Evolutionary conservation across 2,888 invertebrate species (phyloP).

Genomic region (Phytoseiulus persimilis): DNA sequence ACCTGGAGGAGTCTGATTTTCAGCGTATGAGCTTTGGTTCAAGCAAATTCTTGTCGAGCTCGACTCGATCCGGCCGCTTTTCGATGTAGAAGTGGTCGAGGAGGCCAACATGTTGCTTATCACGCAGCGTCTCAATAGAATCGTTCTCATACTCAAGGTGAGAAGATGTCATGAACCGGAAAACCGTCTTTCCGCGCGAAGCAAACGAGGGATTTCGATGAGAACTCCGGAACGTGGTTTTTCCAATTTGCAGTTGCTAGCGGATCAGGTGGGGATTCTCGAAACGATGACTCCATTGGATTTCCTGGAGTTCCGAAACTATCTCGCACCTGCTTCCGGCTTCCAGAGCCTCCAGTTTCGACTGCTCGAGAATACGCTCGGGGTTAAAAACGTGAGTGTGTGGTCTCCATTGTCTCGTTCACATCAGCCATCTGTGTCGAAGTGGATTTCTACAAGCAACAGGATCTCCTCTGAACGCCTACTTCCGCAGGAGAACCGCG

Average conservation of each 20-base stretch:
- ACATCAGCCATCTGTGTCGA: no score
- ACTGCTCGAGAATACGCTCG: slow-evolving; percentile 84
- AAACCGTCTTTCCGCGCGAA: neutral
- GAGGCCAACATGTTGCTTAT: slow-evolving; percentile 88
- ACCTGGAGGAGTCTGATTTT: slow-evolving; percentile 49
- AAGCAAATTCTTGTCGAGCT: slow-evolving; percentile 96
- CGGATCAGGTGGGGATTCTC: slow-evolving; percentile 91
- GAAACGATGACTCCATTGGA: slow-evolving; percentile 99
- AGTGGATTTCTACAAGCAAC: neutral
- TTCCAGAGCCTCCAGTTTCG: slow-evolving; percentile 96
- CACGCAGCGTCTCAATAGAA: slow-evolving; percentile 76
- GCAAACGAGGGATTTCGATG: neutral
- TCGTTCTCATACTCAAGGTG: slow-evolving; percentile 85
- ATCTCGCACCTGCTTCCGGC: slow-evolving; percentile 87
- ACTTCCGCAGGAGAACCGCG: slow-evolving; percentile 65
- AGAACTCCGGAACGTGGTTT: neutral
- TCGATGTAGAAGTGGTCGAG: slow-evolving; percentile 64
- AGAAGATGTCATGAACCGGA: neutral
- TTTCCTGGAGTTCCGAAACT: slow-evolving; percentile 87
- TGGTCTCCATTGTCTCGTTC: neutral
- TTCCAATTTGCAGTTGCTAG: slow-evolving; percentile 63
- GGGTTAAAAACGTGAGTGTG: slow-evolving; percentile 54
- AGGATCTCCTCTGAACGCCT: slow-evolving; percentile 22
- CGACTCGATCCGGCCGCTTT: slow-evolving; percentile 76
- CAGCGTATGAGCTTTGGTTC: slow-evolving; percentile 98